Evolutionary conservation across 2,113 vertebrate species (phyloP), one percentile per base, ranked within the genome.

Genomic region (Oenanthe oenanthe): DNA sequence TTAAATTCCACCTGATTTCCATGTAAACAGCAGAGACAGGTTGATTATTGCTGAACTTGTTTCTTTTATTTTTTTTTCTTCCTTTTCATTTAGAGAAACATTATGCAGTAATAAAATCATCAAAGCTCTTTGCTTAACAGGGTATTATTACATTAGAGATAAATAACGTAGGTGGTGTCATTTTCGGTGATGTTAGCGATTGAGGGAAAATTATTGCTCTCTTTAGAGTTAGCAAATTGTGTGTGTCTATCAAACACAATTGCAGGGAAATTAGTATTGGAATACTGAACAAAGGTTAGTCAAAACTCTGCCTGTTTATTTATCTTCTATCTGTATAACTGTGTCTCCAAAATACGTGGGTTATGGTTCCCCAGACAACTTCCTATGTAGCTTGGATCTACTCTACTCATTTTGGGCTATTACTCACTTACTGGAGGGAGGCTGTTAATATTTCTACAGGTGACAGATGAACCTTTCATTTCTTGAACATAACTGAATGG

Each of bases 161-260:
- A 53, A 93, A 88, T 80, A 60, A 85, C 73, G 85, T 95, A 92
- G 81, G 71, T 91, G 81, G 88, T 90, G 74, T 85, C 73, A 89
- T 78, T 96, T 91, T 88, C 89, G 32, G 79, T 89, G 94, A 93
- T 96, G 74, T 60, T 90, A 93, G 67, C 86, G 71, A 92, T 67
- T 96, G 75, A 92, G 17, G 43, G 81, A 97, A 96, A 95, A 94
- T 96, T 73, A 92, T 58, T 83, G 53, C 71, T 95, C 81, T 93
- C 85, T 83, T 90, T 86, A 80, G 85, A 96, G 82, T 89, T 60
- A 86, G 93, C n/a, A 93, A 93, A 96, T 85, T 73, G 60, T 86
- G 24, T 71, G 61, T 88, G 85, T 92, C 93, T 94, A 22, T 89
- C 89, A 96, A 90, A 89, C 53, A 88, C 78, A 93, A 92, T 92